A percentile compares a stretch with the other conserved stretches of the same genome.
Conservation (phyloP, 1,140 invertebrate species). For the Solen grandis region DNA sequence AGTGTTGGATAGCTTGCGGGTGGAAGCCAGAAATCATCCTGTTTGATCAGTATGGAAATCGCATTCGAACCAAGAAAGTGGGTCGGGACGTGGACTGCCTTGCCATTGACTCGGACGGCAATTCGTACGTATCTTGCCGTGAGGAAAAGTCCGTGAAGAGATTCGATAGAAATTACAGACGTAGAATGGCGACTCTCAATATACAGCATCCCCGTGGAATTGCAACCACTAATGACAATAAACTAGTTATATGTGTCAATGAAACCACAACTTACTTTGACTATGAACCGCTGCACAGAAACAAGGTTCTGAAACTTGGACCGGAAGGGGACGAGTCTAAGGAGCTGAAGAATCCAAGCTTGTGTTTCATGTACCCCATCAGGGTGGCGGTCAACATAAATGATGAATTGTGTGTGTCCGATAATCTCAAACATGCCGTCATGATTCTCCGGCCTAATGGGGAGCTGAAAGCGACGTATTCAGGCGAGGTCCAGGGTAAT, state of each 20-base stretch:
- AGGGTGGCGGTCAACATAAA: conserved; percentile 57
- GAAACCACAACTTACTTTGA: conserved; percentile 57
- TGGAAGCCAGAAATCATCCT: conserved; percentile 56
- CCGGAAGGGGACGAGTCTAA: conserved; percentile 50
- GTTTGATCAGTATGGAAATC: conserved; percentile 43
- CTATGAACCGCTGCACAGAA: conserved; percentile 51
- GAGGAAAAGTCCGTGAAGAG: conserved; percentile 58
- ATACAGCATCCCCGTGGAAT: conserved; percentile 56
- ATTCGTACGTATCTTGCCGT: conserved; percentile 56
- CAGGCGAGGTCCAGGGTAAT: conserved; percentile 13
- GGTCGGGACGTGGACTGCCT: conserved; percentile 59
- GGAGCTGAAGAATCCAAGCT: conserved; percentile 39
- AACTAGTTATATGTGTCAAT: conserved; percentile 54
- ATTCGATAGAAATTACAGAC: conserved; percentile 48
- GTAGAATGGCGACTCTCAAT: conserved; percentile 52
- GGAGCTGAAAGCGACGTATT: conserved; percentile 55
- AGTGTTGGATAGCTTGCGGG: conserved; percentile 53
- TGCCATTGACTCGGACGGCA: conserved; percentile 46
- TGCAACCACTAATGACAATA: conserved; percentile 36
- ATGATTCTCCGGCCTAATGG: conserved; percentile 58
- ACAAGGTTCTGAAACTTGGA: conserved; percentile 53
- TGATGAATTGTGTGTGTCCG: conserved; percentile 64
- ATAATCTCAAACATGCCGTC: conserved; percentile 56
- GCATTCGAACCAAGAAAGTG: conserved; percentile 27
- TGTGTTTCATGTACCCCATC: conserved; percentile 61